Base-by-base conservation (phyloP, 2,888 invertebrate species). In the Papilio gigon region DNA sequence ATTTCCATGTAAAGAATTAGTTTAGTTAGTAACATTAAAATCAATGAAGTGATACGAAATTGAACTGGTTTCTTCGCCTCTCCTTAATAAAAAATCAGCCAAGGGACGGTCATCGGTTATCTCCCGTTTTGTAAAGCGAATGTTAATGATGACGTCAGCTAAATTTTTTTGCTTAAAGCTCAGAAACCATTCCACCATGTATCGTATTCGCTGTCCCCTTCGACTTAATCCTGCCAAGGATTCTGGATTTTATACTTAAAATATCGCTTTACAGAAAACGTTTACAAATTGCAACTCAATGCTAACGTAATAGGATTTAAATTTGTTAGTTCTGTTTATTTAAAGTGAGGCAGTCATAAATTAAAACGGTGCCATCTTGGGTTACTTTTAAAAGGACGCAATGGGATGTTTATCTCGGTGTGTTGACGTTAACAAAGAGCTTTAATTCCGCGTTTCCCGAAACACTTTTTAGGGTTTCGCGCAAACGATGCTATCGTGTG, bases 351-450 rank as follows among this genome's bases (percentile, higher is more conserved):
- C 64, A 68, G 68, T 68, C 68, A 68, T 68, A 68, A 68, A 68
- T 68, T 68, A 68, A 68, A 68, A 59, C 68, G 68, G 59, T 44
- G 25, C 58, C 68, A 47, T 68, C 68, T 68, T 64, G 68, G 68
- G 68, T 68, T 68, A 68, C 68, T 68, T 68, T 68, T 68, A 60
- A 68, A 64, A 61, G 67, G 61, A 68, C 68, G 64, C 68, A 64
- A 64, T 64, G 64, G 68, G 68, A 68, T 68, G 68, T 68, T 68
- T 68, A 68, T 68, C 68, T 68, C 47, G 64, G 64, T 44, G 68
- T 40, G 63, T 64, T 68, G 68, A 68, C 63, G 68, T 68, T 68
- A 68, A 68, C 68, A 68, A 68, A 68, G 59, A 64, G 56, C 27
- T 40, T 37, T 68, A 68, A 68, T 68, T 68, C 68, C 64, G 68